phyloP scores from a whole-genome alignment of 2,888 invertebrate genomes.

The Caenorhabditis sp. region DNA sequence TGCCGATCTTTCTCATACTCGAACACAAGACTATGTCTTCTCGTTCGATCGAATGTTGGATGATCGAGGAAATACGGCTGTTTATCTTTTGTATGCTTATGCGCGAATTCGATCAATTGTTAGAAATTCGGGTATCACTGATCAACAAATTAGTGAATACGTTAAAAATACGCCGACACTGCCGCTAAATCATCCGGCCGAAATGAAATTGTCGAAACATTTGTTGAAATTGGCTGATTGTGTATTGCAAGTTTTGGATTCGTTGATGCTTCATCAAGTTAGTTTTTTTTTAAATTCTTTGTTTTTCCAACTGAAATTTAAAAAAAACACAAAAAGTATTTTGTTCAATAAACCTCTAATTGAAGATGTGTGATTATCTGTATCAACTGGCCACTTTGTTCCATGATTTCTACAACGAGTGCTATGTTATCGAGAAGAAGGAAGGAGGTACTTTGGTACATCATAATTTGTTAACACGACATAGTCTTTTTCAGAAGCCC shows the following conservation, averaged over 20 bases:
- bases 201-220: conserved; percentile 89
- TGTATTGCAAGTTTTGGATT: conserved; percentile 81
- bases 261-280: conserved; percentile 71
- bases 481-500: conserved; percentile 21
- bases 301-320: too few relatives aligned
- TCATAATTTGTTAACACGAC: neutral
- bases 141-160: conserved; percentile 75
- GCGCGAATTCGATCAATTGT: conserved; percentile 83
- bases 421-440: conserved; percentile 95
- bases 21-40: conserved; percentile 90
- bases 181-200: conserved; percentile 84
- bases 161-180: conserved; percentile 76
- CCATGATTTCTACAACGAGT: conserved; percentile 95
- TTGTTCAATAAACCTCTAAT: neutral
- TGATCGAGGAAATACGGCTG: conserved; percentile 97
- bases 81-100: conserved; percentile 91
- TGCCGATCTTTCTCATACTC: conserved; percentile 91
- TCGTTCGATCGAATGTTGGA: conserved; percentile 99
- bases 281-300: conserved; percentile 8
- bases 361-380: conserved; percentile 85
- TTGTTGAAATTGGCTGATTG: conserved; percentile 87
- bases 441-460: conserved; percentile 57
- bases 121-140: conserved; percentile 72
- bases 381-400: conserved; percentile 92
- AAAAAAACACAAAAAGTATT: neutral